phyloP scores from a whole-genome alignment of 2,797 vertebrate species.

The Darevskia nairensis region DNA sequence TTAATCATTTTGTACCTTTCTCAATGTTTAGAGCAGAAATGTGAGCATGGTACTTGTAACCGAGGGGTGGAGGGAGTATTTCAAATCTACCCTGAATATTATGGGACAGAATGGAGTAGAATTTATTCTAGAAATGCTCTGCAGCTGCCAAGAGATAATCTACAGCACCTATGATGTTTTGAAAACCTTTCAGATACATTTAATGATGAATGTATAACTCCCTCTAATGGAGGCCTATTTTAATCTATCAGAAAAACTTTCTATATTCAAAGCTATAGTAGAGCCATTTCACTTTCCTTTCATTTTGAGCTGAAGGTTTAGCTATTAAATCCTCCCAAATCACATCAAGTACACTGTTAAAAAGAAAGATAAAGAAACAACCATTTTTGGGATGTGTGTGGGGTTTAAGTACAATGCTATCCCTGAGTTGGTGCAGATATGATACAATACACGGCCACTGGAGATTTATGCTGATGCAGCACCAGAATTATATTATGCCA shows the following conservation, averaged over 20 bases:
- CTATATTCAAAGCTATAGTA: conserved; percentile 33
- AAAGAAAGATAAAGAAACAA: background rate
- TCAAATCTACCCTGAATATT: background rate
- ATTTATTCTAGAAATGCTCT: conserved; percentile 36
- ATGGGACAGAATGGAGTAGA: background rate
- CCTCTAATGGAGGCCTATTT: conserved; percentile 69
- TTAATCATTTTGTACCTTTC: background rate
- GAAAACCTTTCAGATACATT: conserved; percentile 47
- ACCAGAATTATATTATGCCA: background rate
- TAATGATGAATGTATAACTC: conserved; percentile 62
- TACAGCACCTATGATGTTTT: background rate
- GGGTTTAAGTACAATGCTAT: background rate
- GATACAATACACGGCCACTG: background rate
- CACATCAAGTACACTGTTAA: background rate
- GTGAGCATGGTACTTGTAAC: background rate
- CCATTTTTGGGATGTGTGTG: no score
- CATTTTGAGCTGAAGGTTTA: conserved; percentile 6
- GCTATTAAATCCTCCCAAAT: conserved; percentile 21
- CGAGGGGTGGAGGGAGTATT: background rate
- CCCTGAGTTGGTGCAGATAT: background rate
- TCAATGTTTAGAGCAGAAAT: conserved; percentile 14
- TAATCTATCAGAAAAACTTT: conserved; percentile 56
- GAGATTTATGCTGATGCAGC: background rate
- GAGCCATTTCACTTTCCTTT: background rate
- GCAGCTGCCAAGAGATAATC: conserved; percentile 22